Conservation (phyloP, 2,113 vertebrate species). For the Dasyprocta punctata region DNA sequence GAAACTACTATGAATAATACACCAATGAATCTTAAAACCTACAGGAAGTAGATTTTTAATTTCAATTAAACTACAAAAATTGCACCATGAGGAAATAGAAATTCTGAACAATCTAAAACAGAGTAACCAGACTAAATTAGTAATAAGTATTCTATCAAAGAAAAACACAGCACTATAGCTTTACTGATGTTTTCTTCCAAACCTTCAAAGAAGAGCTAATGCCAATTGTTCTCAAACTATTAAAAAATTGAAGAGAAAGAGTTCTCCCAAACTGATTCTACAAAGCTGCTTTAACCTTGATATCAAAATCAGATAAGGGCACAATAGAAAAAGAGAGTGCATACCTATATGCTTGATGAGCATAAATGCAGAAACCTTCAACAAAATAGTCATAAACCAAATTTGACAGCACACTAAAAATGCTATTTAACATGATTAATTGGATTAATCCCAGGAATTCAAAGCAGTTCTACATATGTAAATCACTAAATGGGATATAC, state of each 20-base stretch:
- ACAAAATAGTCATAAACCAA: not conserved
- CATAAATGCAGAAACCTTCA: not conserved
- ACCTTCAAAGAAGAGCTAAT: not conserved
- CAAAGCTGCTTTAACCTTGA: not conserved
- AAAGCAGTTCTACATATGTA: not conserved
- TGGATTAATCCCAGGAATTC: not conserved
- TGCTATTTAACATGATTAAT: not conserved
- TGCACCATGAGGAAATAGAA: not conserved
- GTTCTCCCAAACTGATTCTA: not conserved
- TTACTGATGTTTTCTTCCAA: not conserved
- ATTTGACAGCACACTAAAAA: not conserved
- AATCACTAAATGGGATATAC: not conserved
- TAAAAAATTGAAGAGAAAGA: not conserved
- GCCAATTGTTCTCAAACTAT: not conserved
- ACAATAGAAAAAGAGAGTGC: not conserved
- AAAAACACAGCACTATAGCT: not conserved
- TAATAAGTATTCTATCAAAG: not conserved
- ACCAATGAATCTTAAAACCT: not conserved
- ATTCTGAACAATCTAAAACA: not conserved
- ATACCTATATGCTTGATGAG: not conserved
- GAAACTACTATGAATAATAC: not conserved
- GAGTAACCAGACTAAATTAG: not conserved
- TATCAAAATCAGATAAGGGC: not conserved
- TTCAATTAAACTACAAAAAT: not conserved
- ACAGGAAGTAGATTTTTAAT: not conserved